Evolutionary conservation across 2,888 invertebrate genomes (phyloP), one percentile per base, ranked within the genome.

Genomic region (Steinernema hermaphroditum): DNA sequence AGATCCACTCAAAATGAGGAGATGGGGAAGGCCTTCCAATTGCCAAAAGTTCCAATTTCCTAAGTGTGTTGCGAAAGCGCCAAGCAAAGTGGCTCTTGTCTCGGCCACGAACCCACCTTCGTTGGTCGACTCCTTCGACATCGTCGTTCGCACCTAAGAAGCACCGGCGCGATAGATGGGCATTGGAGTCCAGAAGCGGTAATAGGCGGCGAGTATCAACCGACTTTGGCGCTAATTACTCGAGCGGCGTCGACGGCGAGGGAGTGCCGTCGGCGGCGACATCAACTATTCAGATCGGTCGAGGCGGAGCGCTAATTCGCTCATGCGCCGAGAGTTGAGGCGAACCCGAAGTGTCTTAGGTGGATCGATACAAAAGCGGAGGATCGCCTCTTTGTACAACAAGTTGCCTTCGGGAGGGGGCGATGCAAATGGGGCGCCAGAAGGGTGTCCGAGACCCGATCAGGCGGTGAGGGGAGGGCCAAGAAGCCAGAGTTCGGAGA

Each of bases 291-390:
- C 46, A 46, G n/a, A 46, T 19, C 16, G n/a, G 22, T n/a, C 6
- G 46, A 19, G n/a, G 16, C n/a, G 46, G n/a, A 16, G 4, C 9
- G 46, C 43, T 41, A 41, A 41, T 41, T 41, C 43, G 9, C 9
- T 41, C 43, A 41, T 12, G 37, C 46, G 46, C 46, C n/a, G 22
- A 46, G 37, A 37, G 37, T 37, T n/a, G 37, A 12, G 37, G 37
- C 37, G 37, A 37, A 37, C 37, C 37, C 37, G 37, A 12, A 37
- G 37, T n/a, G n/a, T n/a, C n/a, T 12, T 50, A 50, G 50, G 50
- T 50, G 50, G 50, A 50, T 50, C 50, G 50, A 50, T 50, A 22
- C 24, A 46, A 46, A 43, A 46, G n/a, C n/a, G n/a, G n/a, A n/a
- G n/a, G n/a, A n/a, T n/a, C n/a, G n/a, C n/a, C n/a, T n/a, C n/a